Base-by-base conservation (phyloP, 2,888 invertebrate genomes). In the Synanthedon formicaeformis region DNA sequence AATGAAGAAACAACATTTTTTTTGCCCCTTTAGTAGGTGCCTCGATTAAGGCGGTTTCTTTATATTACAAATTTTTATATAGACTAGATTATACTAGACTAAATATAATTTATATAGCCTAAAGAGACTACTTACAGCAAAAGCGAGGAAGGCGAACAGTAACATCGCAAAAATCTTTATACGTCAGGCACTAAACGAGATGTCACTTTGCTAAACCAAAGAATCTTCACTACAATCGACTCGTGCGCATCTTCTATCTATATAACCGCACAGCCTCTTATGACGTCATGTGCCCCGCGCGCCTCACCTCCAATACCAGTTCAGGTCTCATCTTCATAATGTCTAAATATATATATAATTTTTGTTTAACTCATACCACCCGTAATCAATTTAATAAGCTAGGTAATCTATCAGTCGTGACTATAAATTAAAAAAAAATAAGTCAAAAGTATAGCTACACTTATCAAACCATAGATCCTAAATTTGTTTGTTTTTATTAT, bases 221-320 rank as follows among this genome's bases (percentile, higher is more conserved):
- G 23, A 16, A 45, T 45, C 12, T 13, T 68, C 73, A 70, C 74
- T 66, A 67, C 67, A 68, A 64, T 57, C 60, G 69, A 61, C 66
- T 62, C 71, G 73, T 55, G 76, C 77, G 70, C 80, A 79, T 80
- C 82, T 76, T 72, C 77, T 86, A 83, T 72, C 77, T 86, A 83
- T 83, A 84, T 86, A 86, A 67, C 71, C 59, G 56, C 69, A 63
- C 80, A 81, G 81, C 76, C 78, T 81, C 78, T 76, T 63, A 59
- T 81, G 82, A 85, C 82, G 83, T 84, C 81, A 84, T 55, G 18
- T 40, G 60, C 59, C 60, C 53, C 56, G 51, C 58, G 55, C 60
- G 58, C 58, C 56, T 34, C 34, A 53, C 54, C 56, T 57, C 54
- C 69, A 81, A 83, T 34, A 34, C 80, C 73, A 58, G 79, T 79